A percentile compares a stretch with the other conserved stretches of the same genome.
Evolutionary conservation across 1,140 invertebrate species (phyloP).

Genomic region (Lucilia cuprina): DNA sequence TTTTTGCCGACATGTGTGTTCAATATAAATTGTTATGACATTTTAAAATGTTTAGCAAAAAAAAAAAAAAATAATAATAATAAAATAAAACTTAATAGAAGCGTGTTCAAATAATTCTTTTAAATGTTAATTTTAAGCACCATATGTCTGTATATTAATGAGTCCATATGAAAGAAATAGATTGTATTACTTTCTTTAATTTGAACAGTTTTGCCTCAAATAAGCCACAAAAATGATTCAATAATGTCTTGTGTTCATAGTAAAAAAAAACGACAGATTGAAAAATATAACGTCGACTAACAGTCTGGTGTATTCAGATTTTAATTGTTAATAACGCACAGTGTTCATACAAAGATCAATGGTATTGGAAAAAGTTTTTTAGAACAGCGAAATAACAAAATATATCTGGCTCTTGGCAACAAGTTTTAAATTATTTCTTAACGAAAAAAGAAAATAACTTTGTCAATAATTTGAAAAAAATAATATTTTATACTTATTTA

Average conservation of each 20-base stretch:
- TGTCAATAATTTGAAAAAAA: no score
- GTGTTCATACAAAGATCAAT: not conserved
- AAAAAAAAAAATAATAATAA: not conserved
- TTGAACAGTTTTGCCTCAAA: no score
- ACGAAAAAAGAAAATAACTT: no score
- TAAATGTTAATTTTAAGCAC: not conserved
- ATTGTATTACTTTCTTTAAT: not conserved
- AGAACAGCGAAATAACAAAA: no score
- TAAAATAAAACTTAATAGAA: not conserved
- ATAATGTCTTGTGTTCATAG: no score
- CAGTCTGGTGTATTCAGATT: not conserved
- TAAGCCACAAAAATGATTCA: no score
- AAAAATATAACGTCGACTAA: not conserved
- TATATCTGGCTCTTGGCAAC: no score
- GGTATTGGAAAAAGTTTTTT: not conserved
- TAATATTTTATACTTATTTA: no score
- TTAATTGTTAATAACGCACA: not conserved
- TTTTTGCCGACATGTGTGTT: conserved; percentile 6
- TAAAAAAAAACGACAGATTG: not conserved
- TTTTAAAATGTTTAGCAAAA: not conserved
- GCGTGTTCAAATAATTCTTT: not conserved
- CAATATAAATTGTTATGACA: not conserved
- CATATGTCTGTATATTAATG: not conserved
- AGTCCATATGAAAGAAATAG: not conserved
- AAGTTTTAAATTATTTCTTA: no score